Base-by-base conservation (phyloP, 2,888 invertebrate species). In the Dynastes maya region DNA sequence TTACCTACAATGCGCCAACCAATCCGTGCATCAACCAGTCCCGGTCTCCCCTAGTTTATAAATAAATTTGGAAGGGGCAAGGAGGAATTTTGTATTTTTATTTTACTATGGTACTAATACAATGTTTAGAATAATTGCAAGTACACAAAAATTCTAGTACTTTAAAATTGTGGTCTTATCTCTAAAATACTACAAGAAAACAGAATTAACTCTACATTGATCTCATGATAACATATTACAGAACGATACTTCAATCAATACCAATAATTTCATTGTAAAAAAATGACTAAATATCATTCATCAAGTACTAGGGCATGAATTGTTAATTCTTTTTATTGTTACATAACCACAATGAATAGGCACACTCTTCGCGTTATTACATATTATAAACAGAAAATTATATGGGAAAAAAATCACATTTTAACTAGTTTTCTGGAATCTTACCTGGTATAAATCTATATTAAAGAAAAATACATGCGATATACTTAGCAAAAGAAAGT, bases 401-500 rank as follows among this genome's bases (percentile, higher is more conserved):
- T 32, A 13, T 32, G 11, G 55, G 55, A 63, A 63, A 32, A 16
- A 29, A 61, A 22, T 29, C 51, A 27, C 53, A 2, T 29, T 53
- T 53, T 29, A 55, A 11, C 32, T n/a, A 53, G 29, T 53, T 53
- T 53, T 53, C n/a, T 53, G 53, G 22, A 27, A 29, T 70, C 49
- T 53, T 53, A 29, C 53, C n/a, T 53, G 51, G n/a, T 51, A 32
- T 70, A 51, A 53, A 32, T 32, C 53, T 70, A 32, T 70, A 53
- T 53, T 6, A 29, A 11, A 16, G 16, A 6, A 53, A n/a, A 70
- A 37, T 76, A 67, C 53, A 29, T 45, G 67, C 22, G 16, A 51
- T 32, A 63, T 75, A 63, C 45, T 65, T 67, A 65, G 49, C 9
- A 64, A 67, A 51, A 67, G 9, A 63, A 67, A 49, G 49, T 70